These are phyloP conservation scores for Terebella lapidaria DNA, from an alignment of 2,888 invertebrate species.

Conservation along the genomic window DNA sequence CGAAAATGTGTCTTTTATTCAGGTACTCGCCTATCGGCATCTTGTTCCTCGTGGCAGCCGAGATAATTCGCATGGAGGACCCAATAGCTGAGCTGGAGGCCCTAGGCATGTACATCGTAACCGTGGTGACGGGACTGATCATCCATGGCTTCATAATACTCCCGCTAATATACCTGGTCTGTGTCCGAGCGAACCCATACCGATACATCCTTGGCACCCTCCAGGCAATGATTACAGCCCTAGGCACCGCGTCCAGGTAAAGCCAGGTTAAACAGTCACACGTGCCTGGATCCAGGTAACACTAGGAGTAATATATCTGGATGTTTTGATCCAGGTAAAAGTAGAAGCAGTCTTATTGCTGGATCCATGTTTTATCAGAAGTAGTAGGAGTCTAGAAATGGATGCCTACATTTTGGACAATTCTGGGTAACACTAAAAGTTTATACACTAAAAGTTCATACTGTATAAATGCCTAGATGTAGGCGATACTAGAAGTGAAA, in stretches of 20 bases:
- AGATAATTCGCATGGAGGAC: slow-evolving; percentile 83
- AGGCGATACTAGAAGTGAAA: no score
- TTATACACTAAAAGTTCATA: no score
- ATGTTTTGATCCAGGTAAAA: no score
- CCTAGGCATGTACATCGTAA: slow-evolving; percentile 86
- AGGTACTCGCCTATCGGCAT: slow-evolving; percentile 52
- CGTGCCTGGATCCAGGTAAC: no score
- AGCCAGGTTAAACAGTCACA: neutral
- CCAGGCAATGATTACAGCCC: slow-evolving; percentile 63
- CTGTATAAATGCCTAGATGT: no score
- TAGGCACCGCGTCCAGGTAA: slow-evolving; percentile 49
- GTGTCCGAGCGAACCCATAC: slow-evolving; percentile 42
- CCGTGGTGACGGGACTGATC: slow-evolving; percentile 76
- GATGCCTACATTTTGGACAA: no score
- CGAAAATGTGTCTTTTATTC: no score
- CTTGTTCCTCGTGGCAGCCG: slow-evolving; percentile 65
- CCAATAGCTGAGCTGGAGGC: slow-evolving; percentile 75
- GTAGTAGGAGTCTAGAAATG: no score
- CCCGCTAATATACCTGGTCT: slow-evolving; percentile 73
- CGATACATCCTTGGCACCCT: slow-evolving; percentile 34
- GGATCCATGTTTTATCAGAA: no score
- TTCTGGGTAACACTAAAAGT: no score
- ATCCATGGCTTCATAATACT: slow-evolving; percentile 88
- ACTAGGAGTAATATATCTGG: no score
- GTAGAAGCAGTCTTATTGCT: no score